Conservation (phyloP, 2,113 vertebrate species). For the Epinephelus cyanopodus region DNA sequence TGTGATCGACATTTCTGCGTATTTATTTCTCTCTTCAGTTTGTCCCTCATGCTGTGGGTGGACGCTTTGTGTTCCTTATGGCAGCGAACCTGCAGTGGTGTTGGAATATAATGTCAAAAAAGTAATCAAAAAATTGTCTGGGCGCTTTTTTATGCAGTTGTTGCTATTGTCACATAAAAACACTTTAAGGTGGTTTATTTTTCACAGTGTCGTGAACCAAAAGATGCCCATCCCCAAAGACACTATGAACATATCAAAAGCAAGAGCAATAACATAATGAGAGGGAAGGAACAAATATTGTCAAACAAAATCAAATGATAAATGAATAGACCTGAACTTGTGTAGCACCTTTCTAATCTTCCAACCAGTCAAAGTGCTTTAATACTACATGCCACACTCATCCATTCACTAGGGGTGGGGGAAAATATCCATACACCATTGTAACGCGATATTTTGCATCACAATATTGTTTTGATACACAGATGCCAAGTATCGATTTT, state of each 20-base stretch:
- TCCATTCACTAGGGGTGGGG: too few relatives aligned
- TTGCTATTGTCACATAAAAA: background rate
- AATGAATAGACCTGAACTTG: too few relatives aligned
- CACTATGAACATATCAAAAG: background rate
- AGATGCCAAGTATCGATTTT: too few relatives aligned
- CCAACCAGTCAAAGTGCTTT: too few relatives aligned
- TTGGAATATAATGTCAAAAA: background rate
- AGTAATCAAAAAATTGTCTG: background rate
- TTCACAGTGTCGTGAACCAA: too few relatives aligned
- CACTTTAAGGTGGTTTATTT: background rate
- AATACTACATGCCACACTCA: too few relatives aligned
- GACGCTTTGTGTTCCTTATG: background rate
- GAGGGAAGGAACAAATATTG: background rate
- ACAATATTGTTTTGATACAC: too few relatives aligned
- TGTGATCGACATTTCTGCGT: constrained; percentile 3
- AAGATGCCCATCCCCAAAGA: background rate
- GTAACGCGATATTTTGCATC: too few relatives aligned
- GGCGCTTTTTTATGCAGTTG: background rate
- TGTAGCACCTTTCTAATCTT: too few relatives aligned
- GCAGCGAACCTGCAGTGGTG: background rate
- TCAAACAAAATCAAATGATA: background rate
- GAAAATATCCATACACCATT: too few relatives aligned
- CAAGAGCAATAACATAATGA: background rate
- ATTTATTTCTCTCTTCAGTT: background rate
- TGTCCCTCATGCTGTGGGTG: background rate